Evolutionary conservation across 53 echinoderm and acorn worm species (phyloP), one percentile per base, ranked within the genome.

Genomic region (Arbacia lixula): DNA sequence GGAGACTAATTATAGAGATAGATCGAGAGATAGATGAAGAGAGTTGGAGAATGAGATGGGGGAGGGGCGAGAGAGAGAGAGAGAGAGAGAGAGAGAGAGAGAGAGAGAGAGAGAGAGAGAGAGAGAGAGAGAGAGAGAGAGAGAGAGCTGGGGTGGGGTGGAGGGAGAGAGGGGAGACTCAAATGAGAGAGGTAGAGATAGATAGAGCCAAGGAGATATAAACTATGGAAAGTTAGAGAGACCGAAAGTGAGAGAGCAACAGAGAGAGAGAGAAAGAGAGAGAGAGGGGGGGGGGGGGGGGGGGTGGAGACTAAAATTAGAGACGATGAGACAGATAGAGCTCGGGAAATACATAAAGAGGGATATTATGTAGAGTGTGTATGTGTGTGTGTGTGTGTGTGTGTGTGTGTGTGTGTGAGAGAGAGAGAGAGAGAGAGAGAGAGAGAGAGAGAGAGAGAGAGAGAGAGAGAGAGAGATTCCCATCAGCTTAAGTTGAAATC

Each of bases 401-500:
- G 0, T 20, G 53, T 5, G 55, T 6, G 16, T 5, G 24, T 24
- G 55, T 5, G 55, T 5, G 55, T 5, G 16, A 0, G 11, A 14
- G 55, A 55, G 55, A 55, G 4, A 55, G 19, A 53, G 14, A 53
- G 17, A n/a, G 24, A 17, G 19, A 55, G 55, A 17, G n/a, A 55
- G 20, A 14, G 55, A 54, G 54, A n/a, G 54, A n/a, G 54, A 51
- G 66, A 66, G 66, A 37, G 34, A 66, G 21, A 20, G 66, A 33
- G 4, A 36, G 16, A 32, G 50, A 1, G 50, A 17, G 50, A 50
- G 12, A 50, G 0, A 50, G 50, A 50, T 0, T n/a, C n/a, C n/a
- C n/a, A n/a, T n/a, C n/a, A n/a, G n/a, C n/a, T n/a, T n/a, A n/a
- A n/a, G n/a, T n/a, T n/a, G n/a, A n/a, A n/a, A n/a, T n/a, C n/a